These are phyloP conservation scores for Eremophila alpestris DNA, from an alignment of 2,797 vertebrate species.

Conservation along the genomic window DNA sequence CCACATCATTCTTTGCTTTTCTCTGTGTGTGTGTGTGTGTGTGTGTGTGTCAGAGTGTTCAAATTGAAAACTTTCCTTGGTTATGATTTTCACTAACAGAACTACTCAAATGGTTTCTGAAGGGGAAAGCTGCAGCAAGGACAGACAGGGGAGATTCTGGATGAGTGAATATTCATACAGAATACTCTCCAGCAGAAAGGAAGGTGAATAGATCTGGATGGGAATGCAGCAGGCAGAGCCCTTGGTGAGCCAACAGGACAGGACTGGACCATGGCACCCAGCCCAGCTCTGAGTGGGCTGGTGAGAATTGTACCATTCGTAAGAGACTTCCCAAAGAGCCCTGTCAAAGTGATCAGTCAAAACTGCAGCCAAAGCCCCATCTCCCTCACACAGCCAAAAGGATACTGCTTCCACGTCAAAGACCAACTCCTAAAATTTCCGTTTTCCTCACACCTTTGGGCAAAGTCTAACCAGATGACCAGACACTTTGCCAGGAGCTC, in stretches of 20 bases:
- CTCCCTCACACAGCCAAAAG: background rate
- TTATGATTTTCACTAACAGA: background rate
- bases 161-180: rapidly evolving
- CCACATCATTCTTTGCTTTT: background rate
- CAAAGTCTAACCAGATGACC: background rate
- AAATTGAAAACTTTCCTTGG: constrained; percentile 16
- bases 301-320: rapidly evolving
- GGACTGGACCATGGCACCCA: rapidly evolving
- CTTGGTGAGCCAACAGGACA: background rate
- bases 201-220: background rate
- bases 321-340: background rate
- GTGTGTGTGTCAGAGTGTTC: background rate
- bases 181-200: background rate
- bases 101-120: background rate
- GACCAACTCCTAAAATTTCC: background rate
- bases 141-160: background rate
- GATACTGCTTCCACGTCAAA: background rate
- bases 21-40: background rate
- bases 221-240: background rate
- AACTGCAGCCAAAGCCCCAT: background rate
- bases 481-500: background rate
- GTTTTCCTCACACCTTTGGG: background rate
- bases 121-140: background rate
- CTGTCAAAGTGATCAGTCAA: background rate
- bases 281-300: background rate